phyloP scores from a whole-genome alignment of 1,140 invertebrate genomes.

The Listronotus bonariensis region DNA sequence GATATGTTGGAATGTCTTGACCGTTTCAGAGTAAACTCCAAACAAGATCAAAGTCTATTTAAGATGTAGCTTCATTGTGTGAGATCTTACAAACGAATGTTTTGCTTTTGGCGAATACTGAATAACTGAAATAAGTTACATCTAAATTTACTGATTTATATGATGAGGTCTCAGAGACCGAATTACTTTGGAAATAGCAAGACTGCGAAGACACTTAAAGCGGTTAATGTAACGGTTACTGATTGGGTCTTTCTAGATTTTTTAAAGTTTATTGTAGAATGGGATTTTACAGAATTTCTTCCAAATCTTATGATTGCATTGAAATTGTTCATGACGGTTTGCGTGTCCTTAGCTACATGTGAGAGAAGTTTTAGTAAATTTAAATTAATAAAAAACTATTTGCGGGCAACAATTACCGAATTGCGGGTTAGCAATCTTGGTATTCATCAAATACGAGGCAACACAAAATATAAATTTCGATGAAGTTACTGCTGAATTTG shows the following conservation, averaged over 20 bases:
- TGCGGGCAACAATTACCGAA: background rate
- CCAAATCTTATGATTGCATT: no score
- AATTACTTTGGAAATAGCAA: slow-evolving; percentile 13
- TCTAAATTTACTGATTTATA: no score
- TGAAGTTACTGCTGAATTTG: no score
- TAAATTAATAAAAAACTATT: no score
- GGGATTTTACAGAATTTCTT: no score
- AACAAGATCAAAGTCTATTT: slow-evolving; percentile 21
- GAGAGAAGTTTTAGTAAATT: slow-evolving; percentile 18
- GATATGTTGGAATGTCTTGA: slow-evolving; percentile 34
- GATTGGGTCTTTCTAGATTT: no score
- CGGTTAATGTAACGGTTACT: no score
- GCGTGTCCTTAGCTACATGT: slow-evolving; percentile 8
- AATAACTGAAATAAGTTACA: slow-evolving; percentile 9
- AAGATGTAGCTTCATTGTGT: slow-evolving; percentile 19
- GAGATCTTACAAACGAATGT: slow-evolving; percentile 9
- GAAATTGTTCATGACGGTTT: slow-evolving; percentile 2
- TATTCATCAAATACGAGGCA: no score
- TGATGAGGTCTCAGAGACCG: slow-evolving; percentile 32
- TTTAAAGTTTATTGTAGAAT: no score
- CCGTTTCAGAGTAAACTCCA: slow-evolving; percentile 30
- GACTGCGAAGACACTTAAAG: no score
- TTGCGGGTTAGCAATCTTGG: no score
- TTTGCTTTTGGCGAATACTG: background rate
- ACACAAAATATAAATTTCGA: no score